Evolutionary conservation across 2,797 vertebrate genomes (phyloP).

Genomic region (Schizothorax lantsangensis): DNA sequence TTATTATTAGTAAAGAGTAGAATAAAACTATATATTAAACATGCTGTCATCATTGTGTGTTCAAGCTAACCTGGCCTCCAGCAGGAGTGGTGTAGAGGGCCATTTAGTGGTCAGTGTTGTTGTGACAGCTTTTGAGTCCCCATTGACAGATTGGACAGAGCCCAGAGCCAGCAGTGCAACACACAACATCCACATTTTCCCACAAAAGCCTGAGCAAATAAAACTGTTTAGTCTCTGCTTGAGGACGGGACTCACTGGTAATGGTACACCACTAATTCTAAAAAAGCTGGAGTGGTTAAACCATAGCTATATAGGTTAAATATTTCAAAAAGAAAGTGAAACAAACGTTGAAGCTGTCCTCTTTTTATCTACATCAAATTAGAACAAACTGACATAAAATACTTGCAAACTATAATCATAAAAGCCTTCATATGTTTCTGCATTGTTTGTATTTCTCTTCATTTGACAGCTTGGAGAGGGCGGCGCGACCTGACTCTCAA

Average conservation of each 20-base stretch:
- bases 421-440: neutral
- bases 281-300: neutral
- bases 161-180: constrained; percentile 77
- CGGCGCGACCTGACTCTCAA: neutral
- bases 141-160: constrained; percentile 73
- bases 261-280: neutral
- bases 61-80: constrained; percentile 88
- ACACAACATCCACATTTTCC: constrained; percentile 82
- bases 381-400: neutral
- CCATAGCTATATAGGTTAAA: neutral
- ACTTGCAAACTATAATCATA: neutral
- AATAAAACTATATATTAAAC: neutral
- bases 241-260: neutral
- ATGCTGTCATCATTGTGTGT: neutral
- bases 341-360: neutral
- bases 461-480: constrained; percentile 1
- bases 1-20: neutral
- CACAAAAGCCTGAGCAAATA: constrained; percentile 61
- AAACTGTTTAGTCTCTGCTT: neutral
- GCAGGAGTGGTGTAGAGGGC: constrained; percentile 89
- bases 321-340: constrained; percentile 1
- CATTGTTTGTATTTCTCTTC: neutral
- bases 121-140: constrained; percentile 94
- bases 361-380: neutral
- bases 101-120: constrained; percentile 94